Conservation (phyloP, 2,888 invertebrate species). For the Chamaedrilus cognettii region DNA sequence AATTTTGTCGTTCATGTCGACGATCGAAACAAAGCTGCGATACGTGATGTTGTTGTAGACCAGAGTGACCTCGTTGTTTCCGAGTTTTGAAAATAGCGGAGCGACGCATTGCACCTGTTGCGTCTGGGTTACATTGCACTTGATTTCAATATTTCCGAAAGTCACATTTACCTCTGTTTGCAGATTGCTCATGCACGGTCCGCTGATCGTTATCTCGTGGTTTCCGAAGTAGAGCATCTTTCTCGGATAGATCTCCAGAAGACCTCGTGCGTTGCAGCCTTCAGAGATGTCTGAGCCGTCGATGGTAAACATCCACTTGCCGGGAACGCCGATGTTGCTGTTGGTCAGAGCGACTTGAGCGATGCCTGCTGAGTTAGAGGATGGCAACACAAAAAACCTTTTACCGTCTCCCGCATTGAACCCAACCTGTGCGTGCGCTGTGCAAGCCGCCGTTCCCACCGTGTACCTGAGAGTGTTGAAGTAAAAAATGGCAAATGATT, state of each 20-base stretch:
- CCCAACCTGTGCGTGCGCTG: constrained; percentile 14
- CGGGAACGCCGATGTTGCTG: constrained; percentile 18
- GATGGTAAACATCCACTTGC: constrained; percentile 24
- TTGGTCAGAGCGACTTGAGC: neutral
- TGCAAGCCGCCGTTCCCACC: neutral
- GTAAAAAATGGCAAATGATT: constrained; percentile 19
- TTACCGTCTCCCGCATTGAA: constrained; percentile 23
- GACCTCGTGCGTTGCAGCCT: constrained; percentile 9
- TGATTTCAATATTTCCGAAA: neutral
- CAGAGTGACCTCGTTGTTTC: neutral
- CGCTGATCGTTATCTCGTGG: constrained; percentile 11
- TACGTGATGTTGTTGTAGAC: neutral
- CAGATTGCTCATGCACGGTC: constrained; percentile 13
- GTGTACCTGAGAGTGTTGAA: constrained; percentile 14
- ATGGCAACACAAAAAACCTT: constrained; percentile 7
- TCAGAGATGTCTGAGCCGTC: constrained; percentile 7
- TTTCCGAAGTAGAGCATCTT: constrained; percentile 4
- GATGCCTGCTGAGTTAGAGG: constrained; percentile 9
- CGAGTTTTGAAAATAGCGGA: neutral
- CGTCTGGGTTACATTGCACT: neutral
- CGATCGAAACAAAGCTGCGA: neutral
- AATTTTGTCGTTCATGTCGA: neutral
- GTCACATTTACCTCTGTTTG: neutral
- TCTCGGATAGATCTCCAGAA: constrained; percentile 14
- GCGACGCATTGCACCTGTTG: neutral